Evolutionary conservation across 2,113 vertebrate genomes (phyloP), one percentile per base, ranked within the genome.

Genomic region (Myxocyprinus asiaticus): DNA sequence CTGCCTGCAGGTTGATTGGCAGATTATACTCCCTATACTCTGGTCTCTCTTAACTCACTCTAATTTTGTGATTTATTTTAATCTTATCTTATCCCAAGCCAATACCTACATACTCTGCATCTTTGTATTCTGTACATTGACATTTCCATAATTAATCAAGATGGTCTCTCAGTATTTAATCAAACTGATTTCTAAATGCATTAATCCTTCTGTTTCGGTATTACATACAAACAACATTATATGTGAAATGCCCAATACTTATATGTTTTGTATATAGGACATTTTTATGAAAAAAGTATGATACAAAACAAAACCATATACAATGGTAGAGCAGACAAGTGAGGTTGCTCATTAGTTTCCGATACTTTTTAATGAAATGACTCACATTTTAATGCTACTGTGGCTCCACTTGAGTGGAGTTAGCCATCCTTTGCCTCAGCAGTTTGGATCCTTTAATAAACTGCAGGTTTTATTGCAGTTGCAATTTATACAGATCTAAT

Each of bases 401-500:
- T 56, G 51, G 68, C 50, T 74, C 33, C 50, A 14, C 50, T 71
- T 56, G 68, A 71, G 51, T 33, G 22, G 22, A 33, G 22, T 33
- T 33, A 1, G 22, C 22, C 22, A 33, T 33, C 22, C 22, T 33
- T 56, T 6, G 12, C 15, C 48, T 68, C 15, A 68, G 48, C 15
- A 68, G 67, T 51, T 45, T 51, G 17, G 33, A 56, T 71, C 8
- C 50, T 55, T 56, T 71, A 71, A 55, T 56, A 43, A 55, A 44
- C 33, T 56, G 51, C 68, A 56, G 68, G 51, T 71, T 71, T 55
- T 71, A 56, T 56, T 55, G 51, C 51, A 55, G 51, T 55, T 42
- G 51, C 51, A 56, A 71, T 69, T 47, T 53, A 53, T 70, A 71
- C 22, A 71, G 51, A 71, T 71, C 68, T 71, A 14, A 71, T 71